Evolutionary conservation across 1,140 invertebrate species (phyloP), one percentile per base, ranked within the genome.

Genomic region (Bathynomus jamesi): DNA sequence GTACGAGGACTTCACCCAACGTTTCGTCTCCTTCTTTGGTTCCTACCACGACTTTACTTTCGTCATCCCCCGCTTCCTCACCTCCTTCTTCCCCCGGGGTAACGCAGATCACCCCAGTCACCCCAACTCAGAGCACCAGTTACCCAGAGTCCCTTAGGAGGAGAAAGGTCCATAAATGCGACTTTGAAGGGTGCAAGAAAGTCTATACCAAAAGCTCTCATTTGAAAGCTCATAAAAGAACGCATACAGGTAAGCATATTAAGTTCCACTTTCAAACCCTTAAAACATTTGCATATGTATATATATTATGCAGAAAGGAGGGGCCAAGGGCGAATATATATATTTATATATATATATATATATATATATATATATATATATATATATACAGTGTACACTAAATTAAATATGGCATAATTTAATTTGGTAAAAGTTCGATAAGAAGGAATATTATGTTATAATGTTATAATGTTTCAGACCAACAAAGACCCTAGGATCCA

Each of bases 201-300:
- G 91, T 95, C 25, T 96, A 96, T 83, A 95, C 93, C 31, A 96
- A 96, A 82, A 95, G 93, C 82, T 94, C 92, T 28, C 93, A 96
- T 82, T 87, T 96, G 27, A 96, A 95, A 83, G 93, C 93, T 60
- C 93, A 95, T 82, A 91, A 93, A 81, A 85, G 93, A 79, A 95
- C 92, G 62, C 93, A 96, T 80, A 96, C 93, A 81, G 93, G 93
- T 94, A 83, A 67, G 66, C 4, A 5, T 29, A n/a, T n/a, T n/a
- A n/a, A n/a, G n/a, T n/a, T n/a, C n/a, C n/a, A n/a, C n/a, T n/a
- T n/a, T n/a, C n/a, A n/a, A n/a, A n/a, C n/a, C n/a, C n/a, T n/a
- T n/a, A n/a, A n/a, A n/a, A n/a, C n/a, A n/a, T n/a, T n/a, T n/a
- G n/a, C n/a, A n/a, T n/a, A n/a, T n/a, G n/a, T n/a, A n/a, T n/a